A percentile compares a stretch with the other conserved stretches of the same genome.
These are phyloP conservation scores for Mimumesa dahlbomi DNA, from an alignment of 2,888 invertebrate genomes.

Conservation along the genomic window DNA sequence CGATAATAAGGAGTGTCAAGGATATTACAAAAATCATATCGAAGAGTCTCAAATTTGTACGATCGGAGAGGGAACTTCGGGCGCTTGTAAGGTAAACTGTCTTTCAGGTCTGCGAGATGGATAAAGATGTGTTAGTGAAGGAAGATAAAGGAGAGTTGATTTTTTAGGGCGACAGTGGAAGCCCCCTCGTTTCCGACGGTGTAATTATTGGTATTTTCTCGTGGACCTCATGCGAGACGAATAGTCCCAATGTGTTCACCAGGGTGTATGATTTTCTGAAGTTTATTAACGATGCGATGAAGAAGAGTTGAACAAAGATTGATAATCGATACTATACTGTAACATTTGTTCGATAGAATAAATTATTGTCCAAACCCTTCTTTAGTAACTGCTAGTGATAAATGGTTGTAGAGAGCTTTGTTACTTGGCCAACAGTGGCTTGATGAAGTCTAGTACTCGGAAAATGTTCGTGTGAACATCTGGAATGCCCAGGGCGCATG, in stretches of 20 bases:
- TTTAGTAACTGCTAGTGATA: too few species aligned
- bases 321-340: too few species aligned
- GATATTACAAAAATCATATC: conserved; percentile 24
- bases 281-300: too few species aligned
- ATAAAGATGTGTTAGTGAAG: too few species aligned
- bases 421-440: too few species aligned
- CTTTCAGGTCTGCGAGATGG: too few species aligned
- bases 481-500: conserved; percentile 5
- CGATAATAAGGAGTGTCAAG: conserved; percentile 20
- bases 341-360: too few species aligned
- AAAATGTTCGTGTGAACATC: conserved; percentile 6
- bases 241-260: conserved; percentile 36
- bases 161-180: conserved; percentile 41
- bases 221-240: conserved; percentile 37
- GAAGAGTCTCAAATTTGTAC: conserved; percentile 36
- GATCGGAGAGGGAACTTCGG: conserved; percentile 18
- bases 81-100: conserved; percentile 35
- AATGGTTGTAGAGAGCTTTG: too few species aligned
- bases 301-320: too few species aligned
- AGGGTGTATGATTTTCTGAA: conserved; percentile 15
- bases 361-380: too few species aligned
- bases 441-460: conserved; percentile 1
- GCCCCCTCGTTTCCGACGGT: conserved; percentile 29
- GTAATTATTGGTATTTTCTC: conserved; percentile 35
- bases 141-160: neutral